Evolutionary conservation across 2,797 vertebrate species (phyloP), one percentile per base, ranked within the genome.

Genomic region (Adelosebastes latens): DNA sequence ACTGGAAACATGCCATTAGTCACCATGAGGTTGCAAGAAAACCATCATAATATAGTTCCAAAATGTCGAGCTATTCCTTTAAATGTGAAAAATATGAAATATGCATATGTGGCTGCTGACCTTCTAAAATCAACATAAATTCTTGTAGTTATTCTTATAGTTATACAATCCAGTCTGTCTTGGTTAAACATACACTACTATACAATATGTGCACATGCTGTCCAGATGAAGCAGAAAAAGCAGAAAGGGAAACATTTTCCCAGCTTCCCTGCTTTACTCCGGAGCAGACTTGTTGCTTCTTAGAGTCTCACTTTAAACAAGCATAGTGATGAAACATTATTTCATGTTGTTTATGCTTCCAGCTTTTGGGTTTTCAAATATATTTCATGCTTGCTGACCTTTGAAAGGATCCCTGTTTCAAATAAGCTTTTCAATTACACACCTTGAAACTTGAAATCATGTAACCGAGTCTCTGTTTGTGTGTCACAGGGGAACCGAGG

Each of bases 401-500:
- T 63, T 63, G 34, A 82, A 84, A 77, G 69, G 7, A 59, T 34
- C 25, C 27, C 70, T 20, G 55, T 61, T 61, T 79, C 61, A 64
- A 77, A 84, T 65, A 69, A 58, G 20, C 31, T 12, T 14, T 32
- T 52, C 2, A 27, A 36, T 60, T 34, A 52, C 12, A 20, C 34
- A 14, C 24, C 8, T 58, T 72, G 25, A 66, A 55, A 16, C 20
- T 22, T 55, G 8, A 36, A 42, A 56, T 42, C 27, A 3, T 16
- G 14, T 32, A 5, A 34, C 25, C n/a, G 31, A 69, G 42, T 71
- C 13, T 79, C 3, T 82, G 24, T 72, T 65, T 85, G 6, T 79
- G 67, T 86, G 29, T 83, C 36, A 6, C 93, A 98, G 98, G 98
- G 98, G 36, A 98, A 97, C 83, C 96, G 97, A 27, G 97, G 98